Conservation (phyloP, 2,797 vertebrate species). For the Trachops cirrhosus region DNA sequence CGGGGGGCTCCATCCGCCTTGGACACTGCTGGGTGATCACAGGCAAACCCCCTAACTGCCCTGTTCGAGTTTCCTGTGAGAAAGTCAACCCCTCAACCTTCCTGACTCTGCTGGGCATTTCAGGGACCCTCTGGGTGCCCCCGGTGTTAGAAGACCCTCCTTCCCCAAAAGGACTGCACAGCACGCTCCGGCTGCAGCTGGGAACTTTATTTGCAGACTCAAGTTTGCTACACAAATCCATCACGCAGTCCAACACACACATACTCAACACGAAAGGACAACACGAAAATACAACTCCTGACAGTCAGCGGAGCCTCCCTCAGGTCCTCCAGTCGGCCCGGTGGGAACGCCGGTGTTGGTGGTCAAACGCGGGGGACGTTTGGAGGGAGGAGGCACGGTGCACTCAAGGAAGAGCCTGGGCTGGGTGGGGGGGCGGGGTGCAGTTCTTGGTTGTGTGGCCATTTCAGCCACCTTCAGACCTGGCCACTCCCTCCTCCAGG, state of each 20-base stretch:
- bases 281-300: slow-evolving; percentile 63
- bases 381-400: not conserved
- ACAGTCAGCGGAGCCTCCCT: not conserved
- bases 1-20: not conserved
- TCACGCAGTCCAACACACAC: not conserved
- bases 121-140: not conserved
- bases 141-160: not conserved
- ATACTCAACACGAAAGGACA: not conserved
- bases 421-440: not conserved
- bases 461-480: not conserved
- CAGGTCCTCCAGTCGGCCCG: not conserved
- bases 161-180: not conserved
- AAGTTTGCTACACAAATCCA: slow-evolving; percentile 34
- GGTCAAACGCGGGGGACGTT: not conserved
- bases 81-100: not conserved
- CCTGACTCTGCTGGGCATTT: not conserved
- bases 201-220: slow-evolving; percentile 66
- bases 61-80: not conserved
- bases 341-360: not conserved
- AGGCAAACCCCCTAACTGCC: not conserved
- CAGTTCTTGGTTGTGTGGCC: not conserved
- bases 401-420: not conserved
- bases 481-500: not conserved
- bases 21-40: not conserved
- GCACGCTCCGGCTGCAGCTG: not conserved